These are phyloP conservation scores for Drosophila lowei DNA, from an alignment of 1,140 invertebrate species.

Conservation along the genomic window DNA sequence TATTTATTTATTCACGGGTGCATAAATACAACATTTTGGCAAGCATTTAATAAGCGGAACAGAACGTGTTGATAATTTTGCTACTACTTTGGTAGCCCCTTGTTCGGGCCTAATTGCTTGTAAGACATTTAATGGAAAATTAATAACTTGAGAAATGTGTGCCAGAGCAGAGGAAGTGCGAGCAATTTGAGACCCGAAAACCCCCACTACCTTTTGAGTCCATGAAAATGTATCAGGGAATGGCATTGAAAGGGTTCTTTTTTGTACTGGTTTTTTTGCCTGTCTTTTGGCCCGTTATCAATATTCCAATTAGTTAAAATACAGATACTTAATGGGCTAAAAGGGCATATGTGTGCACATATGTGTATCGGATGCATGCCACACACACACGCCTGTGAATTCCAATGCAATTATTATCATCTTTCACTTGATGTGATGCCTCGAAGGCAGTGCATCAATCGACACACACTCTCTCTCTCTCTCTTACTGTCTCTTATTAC, in stretches of 20 bases:
- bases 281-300: no score
- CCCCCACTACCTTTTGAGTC: slow-evolving; percentile 11
- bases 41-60: slow-evolving; percentile 67
- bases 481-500: slow-evolving; percentile 48
- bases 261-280: not conserved
- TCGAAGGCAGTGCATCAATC: no score
- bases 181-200: slow-evolving; percentile 41
- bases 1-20: slow-evolving; percentile 31
- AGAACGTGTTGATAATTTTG: slow-evolving; percentile 70
- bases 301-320: no score
- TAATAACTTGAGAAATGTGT: slow-evolving; percentile 71
- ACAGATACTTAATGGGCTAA: no score
- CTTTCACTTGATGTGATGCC: no score
- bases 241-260: no score
- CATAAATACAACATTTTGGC: slow-evolving; percentile 27
- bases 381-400: no score
- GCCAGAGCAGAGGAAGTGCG: slow-evolving; percentile 40
- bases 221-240: slow-evolving; percentile 37
- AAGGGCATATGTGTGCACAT: no score
- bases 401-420: no score
- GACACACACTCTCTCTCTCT: no score
- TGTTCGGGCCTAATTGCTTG: slow-evolving; percentile 66
- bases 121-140: slow-evolving; percentile 66
- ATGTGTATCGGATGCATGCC: no score
- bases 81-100: not conserved